phyloP scores from a whole-genome alignment of 2,888 invertebrate species.

The Protula sp. region DNA sequence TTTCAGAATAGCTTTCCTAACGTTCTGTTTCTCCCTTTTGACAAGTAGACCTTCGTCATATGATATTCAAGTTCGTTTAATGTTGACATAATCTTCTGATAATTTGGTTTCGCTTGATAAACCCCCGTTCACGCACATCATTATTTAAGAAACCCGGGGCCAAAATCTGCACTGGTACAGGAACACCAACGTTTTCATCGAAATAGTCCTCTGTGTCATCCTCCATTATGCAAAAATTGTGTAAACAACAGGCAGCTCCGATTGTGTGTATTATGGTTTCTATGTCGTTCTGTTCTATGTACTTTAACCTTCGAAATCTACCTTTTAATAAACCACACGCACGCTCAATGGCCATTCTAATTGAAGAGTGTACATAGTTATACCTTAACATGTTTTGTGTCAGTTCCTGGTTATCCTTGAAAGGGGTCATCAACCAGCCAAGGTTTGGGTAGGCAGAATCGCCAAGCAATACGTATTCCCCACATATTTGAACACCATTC shows the following conservation, averaged over 20 bases:
- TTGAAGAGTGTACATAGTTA: slow-evolving; percentile 5
- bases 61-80: too few species aligned
- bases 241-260: background rate
- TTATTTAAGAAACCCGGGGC: too few species aligned
- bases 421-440: slow-evolving; percentile 16
- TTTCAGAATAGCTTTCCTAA: too few species aligned
- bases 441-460: slow-evolving; percentile 14
- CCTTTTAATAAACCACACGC: slow-evolving; percentile 16
- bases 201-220: background rate
- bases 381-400: slow-evolving; percentile 6
- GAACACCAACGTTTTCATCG: background rate
- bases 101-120: too few species aligned
- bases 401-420: slow-evolving; percentile 12
- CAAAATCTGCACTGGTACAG: too few species aligned
- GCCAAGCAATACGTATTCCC: slow-evolving; percentile 10
- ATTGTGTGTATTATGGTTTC: background rate
- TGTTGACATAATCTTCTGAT: too few species aligned
- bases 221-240: slow-evolving; percentile 5
- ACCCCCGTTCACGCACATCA: too few species aligned
- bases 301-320: slow-evolving; percentile 10
- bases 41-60: too few species aligned
- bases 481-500: slow-evolving; percentile 1
- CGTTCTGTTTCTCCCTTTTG: too few species aligned
- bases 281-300: background rate
- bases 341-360: slow-evolving; percentile 10